Evolutionary conservation across 2,797 vertebrate genomes (phyloP).

Genomic region (Sebastes trivittatus): DNA sequence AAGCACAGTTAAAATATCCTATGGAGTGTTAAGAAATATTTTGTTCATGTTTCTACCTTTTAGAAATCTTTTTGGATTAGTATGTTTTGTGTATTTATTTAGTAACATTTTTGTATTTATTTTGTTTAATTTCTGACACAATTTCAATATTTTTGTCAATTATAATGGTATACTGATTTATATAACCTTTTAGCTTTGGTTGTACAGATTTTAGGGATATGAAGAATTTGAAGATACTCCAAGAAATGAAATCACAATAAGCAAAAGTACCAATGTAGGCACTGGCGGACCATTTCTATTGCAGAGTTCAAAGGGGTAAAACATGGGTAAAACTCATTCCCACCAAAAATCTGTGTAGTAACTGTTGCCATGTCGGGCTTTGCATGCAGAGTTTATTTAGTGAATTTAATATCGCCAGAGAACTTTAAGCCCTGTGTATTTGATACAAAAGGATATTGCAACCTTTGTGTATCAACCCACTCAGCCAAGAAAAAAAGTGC

Average conservation of each 20-base stretch:
- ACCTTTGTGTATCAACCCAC: not conserved
- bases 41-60: too few relatives aligned
- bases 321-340: not conserved
- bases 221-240: not conserved
- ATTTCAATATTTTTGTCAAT: too few relatives aligned
- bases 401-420: not conserved
- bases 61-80: too few relatives aligned
- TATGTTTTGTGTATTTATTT: too few relatives aligned
- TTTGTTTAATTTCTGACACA: too few relatives aligned
- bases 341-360: not conserved
- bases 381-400: not conserved
- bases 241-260: not conserved
- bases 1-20: too few relatives aligned
- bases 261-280: too few relatives aligned
- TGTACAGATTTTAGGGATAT: not conserved
- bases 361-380: not conserved
- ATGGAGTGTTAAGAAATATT: too few relatives aligned
- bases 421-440: not conserved
- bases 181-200: not conserved
- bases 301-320: too few relatives aligned
- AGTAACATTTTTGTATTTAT: too few relatives aligned
- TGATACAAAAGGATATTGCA: not conserved
- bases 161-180: too few relatives aligned
- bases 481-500: not conserved
- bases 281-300: too few relatives aligned